Base-by-base conservation (phyloP, 2,888 invertebrate genomes). In the Tetragonula carbonaria region DNA sequence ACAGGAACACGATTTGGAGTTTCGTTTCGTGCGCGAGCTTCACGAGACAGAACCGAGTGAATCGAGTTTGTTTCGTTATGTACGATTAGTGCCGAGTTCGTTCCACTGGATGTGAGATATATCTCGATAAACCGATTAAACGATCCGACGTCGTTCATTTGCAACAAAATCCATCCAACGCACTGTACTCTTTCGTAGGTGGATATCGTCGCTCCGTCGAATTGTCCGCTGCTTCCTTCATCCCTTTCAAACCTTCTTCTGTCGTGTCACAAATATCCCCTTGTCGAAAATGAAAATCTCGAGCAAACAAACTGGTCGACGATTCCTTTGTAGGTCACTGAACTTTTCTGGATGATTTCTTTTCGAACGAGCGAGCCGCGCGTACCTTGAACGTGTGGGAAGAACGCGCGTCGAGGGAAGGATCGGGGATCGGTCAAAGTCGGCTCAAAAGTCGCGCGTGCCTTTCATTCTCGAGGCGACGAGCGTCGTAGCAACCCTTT, bases 401-500 rank as follows among this genome's bases (percentile, higher is more conserved):
- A 45, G 45, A 45, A 8, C 45, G 45, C 45, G 45, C 45, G 45
- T 45, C 38, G 11, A 57, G 45, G n/a, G 14, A 5, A 51, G 16
- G 21, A 11, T 38, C 38, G 13, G 11, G 14, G 23, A 62, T 68
- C 23, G 57, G 33, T 33, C 33, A 33, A 5, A 38, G 51, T 57
- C 50, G 14, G 45, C 65, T 71, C 66, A 18, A 33, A 71, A 79
- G 65, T 79, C 74, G 45, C 83, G 70, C 84, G 78, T 70, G 78
- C 78, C 77, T 68, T 68, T 78, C 82, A 53, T 73, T 33, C 71
- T 79, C 50, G 53, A 23, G 63, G 71, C 65, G 50, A 72, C 70
- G 55, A 38, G 33, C 8, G 45, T 53, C 74, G 75, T 80, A 72
- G 66, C 84, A 23, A 74, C 65, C 72, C 84, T 73, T 66, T 85